Base-by-base conservation (phyloP, 1,140 invertebrate species). In the Drosophila murphyi region DNA sequence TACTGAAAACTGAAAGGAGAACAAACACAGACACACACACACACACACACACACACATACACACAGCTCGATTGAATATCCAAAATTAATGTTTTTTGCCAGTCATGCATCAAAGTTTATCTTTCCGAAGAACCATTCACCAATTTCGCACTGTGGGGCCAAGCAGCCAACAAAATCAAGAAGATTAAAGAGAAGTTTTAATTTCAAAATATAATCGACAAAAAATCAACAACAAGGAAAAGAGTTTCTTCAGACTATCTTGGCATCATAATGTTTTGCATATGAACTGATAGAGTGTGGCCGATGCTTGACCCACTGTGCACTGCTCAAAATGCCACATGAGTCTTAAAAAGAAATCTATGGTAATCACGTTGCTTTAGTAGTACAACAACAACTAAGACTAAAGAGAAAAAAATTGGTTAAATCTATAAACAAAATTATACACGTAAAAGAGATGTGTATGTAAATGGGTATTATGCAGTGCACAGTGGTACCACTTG, bases 61-160 rank as follows among this genome's bases (percentile, higher is more conserved):
- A 43, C 10, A 43, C 20, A 55, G 34, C 28, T 54, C 20, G 5
- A 7, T 34, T 48, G 56, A 52, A 64, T 64, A 51, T 45, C 43
- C 68, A 64, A 64, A 41, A 71, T 50, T 39, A 50, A 41, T 52
- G 5, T 2, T 12, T 51, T 51, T 71, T 12, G 60, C 34, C 7
- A 39, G 51, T 64, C 60, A 73, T 60, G 57, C 64, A 55, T 20
- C 63, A 68, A 34, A 43, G 34, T 39, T 20, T 20, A 20, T 20
- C 20, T 20, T 20, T 59, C 8, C 45, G 10, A 3, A 35, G n/a
- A 12, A 47, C 48, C 41, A 59, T 43, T n/a, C 2, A n/a, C 20
- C 31, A 57, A 20, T 20, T 20, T 50, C 12, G 71, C 64, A 73
- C 71, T 45, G 64, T 73, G 71, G 64, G 12, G 29, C 12, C 29